phyloP scores from a whole-genome alignment of 2,113 vertebrate genomes.

The Spilogale gracilis region DNA sequence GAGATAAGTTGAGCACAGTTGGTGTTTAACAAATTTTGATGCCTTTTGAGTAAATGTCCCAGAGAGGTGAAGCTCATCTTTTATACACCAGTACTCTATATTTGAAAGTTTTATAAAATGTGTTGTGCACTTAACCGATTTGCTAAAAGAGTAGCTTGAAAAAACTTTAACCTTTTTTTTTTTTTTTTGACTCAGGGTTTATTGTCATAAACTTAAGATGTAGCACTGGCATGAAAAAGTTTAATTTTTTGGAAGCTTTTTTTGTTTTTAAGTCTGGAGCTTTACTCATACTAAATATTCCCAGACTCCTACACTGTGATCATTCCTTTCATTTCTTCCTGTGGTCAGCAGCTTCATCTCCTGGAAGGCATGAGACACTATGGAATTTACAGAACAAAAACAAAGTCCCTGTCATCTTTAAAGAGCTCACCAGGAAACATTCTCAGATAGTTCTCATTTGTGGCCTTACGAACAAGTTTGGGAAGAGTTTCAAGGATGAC shows the following conservation, averaged over 20 bases:
- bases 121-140: background rate
- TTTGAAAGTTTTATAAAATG: conserved; percentile 55
- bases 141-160: background rate
- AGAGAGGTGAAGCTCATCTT: conserved; percentile 21
- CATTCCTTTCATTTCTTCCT: conserved; percentile 2
- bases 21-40: background rate
- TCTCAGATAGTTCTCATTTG: background rate
- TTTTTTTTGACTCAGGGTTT: background rate
- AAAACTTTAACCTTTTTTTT: background rate
- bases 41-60: background rate
- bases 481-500: background rate
- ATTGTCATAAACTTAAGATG: conserved; percentile 1
- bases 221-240: background rate
- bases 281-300: background rate
- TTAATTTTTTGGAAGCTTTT: background rate
- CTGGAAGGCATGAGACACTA: background rate
- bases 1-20: background rate
- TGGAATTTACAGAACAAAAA: background rate
- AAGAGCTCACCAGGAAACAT: background rate
- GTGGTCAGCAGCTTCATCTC: background rate
- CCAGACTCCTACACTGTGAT: background rate
- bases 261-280: background rate
- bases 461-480: background rate
- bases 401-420: background rate
- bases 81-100: background rate